Evolutionary conservation across 2,888 invertebrate genomes (phyloP).

Genomic region (Pyrrhia umbra): DNA sequence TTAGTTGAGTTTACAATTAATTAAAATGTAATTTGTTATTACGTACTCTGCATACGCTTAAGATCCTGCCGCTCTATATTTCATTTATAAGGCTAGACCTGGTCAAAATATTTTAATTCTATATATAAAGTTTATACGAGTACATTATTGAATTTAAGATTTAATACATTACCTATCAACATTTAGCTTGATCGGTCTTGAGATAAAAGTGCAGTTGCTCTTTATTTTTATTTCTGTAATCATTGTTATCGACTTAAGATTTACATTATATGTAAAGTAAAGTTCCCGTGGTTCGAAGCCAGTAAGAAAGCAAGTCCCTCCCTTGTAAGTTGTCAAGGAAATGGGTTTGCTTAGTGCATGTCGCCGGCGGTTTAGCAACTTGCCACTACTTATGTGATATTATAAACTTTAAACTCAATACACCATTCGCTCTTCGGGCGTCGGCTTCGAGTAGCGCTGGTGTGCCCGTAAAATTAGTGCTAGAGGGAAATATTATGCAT

Average conservation of each 20-base stretch:
- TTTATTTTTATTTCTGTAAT: not conserved
- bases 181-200: too few species aligned
- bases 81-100: too few species aligned
- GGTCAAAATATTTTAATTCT: too few species aligned
- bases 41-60: not conserved
- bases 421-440: constrained; percentile 37
- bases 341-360: constrained; percentile 48
- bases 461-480: constrained; percentile 39
- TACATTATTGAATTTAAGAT: too few species aligned
- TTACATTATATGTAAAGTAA: not conserved
- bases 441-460: constrained; percentile 17
- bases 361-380: constrained; percentile 28
- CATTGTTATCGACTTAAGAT: not conserved
- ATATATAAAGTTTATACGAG: too few species aligned
- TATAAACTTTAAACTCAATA: constrained; percentile 54
- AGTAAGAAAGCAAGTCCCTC: constrained; percentile 14
- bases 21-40: too few species aligned
- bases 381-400: constrained; percentile 46
- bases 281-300: not conserved
- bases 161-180: too few species aligned
- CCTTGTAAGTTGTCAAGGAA: constrained; percentile 35
- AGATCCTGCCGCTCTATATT: too few species aligned
- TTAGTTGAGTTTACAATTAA: not conserved
- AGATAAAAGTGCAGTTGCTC: too few species aligned
- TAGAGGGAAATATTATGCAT: constrained; percentile 10